These are phyloP conservation scores for Cyprinella venusta DNA, from an alignment of 2,797 vertebrate genomes.

Conservation along the genomic window DNA sequence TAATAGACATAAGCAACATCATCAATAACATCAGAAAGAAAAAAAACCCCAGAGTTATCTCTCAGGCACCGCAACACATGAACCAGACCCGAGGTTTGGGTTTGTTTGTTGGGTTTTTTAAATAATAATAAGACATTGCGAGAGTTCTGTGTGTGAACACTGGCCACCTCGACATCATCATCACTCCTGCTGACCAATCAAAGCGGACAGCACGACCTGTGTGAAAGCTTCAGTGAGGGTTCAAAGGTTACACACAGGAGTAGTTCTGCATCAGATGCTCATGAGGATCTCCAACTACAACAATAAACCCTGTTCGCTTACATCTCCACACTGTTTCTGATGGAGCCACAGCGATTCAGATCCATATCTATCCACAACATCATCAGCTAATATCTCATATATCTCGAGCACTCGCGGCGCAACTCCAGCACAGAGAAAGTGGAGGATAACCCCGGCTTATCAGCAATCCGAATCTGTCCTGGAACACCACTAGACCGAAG, in stretches of 20 bases:
- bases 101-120: not conserved
- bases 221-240: not conserved
- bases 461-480: not conserved
- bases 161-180: not conserved
- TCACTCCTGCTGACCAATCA: not conserved
- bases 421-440: not conserved
- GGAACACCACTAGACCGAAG: not conserved
- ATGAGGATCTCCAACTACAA: not conserved
- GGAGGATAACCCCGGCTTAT: too few relatives aligned
- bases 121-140: not conserved
- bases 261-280: not conserved
- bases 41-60: not conserved
- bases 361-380: not conserved
- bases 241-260: conserved; percentile 23
- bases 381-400: not conserved
- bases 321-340: not conserved
- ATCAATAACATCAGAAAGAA: conserved; percentile 25
- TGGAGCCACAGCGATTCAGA: not conserved
- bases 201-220: not conserved
- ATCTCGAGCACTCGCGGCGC: not conserved
- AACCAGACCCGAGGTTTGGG: not conserved
- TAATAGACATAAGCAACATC: conserved; percentile 31
- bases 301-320: not conserved
- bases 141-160: not conserved
- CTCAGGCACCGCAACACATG: not conserved